Evolutionary conservation across 1,140 invertebrate species (phyloP), one percentile per base, ranked within the genome.

Genomic region (Diorhabda carinulata): DNA sequence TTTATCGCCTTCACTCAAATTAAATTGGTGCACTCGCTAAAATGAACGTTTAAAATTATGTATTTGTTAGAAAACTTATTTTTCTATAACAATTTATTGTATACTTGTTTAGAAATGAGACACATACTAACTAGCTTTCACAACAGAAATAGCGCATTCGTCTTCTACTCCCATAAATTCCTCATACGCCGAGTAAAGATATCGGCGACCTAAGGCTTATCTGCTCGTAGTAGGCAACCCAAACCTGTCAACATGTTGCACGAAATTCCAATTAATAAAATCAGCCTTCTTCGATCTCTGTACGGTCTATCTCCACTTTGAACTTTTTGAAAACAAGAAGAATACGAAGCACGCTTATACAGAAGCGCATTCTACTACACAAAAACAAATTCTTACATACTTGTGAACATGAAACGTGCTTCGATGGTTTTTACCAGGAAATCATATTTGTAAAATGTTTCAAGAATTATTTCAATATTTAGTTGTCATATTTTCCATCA

Each of bases 211-310:
- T 25, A 25, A 25, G 47, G 6, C 47, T 52, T 52, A 52, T 52
- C 47, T 6, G 47, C 47, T 52, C n/a, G 47, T 52, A 52, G 47
- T 52, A 52, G 47, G 47, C 47, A 52, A 52, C 47, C 47, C 47
- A n/a, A 52, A 52, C 3, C 43, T 8, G 61, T 62, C 61, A 62
- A 62, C 61, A 43, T 62, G 61, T 62, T 43, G 41, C 61, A 62
- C 61, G 61, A 62, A 62, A 43, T 62, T 10, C 47, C 56, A 65
- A 65, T 65, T 65, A 65, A 65, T 57, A 57, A 65, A 65, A 65
- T 65, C 64, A 45, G 64, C 56, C 41, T 52, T 52, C 47, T 52
- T 56, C 56, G 64, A 65, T 65, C 64, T 65, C 47, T 41, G 64
- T 47, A 41, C 41, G 57, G 56, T 57, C 64, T 41, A 62, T 62